Evolutionary conservation across 2,888 invertebrate species (phyloP).

Genomic region (Rhagonycha fulva): DNA sequence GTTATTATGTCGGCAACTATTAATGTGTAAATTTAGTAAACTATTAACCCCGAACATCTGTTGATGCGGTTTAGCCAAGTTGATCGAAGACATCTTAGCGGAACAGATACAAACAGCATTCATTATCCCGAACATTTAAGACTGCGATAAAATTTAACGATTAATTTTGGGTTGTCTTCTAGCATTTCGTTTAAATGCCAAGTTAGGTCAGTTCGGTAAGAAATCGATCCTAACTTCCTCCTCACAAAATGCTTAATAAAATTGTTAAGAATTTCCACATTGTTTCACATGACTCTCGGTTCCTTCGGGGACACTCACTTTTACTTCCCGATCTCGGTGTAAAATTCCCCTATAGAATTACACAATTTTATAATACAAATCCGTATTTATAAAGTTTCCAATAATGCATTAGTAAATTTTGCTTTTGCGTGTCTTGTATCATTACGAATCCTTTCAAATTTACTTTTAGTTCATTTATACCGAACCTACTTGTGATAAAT

Average conservation of each 20-base stretch:
- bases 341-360: neutral
- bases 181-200: neutral
- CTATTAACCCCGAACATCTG: neutral
- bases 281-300: neutral
- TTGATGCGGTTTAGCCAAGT: neutral
- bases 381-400: neutral
- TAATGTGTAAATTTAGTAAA: neutral
- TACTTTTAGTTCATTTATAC: neutral
- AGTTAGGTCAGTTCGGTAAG: neutral
- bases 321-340: neutral
- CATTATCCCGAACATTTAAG: neutral
- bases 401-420: neutral
- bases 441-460: neutral
- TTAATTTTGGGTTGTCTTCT: neutral
- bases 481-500: neutral
- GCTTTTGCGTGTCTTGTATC: neutral
- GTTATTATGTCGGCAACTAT: constrained; percentile 1
- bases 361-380: neutral
- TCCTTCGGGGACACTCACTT: neutral
- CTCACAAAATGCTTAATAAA: neutral
- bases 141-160: neutral
- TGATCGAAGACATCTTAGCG: neutral
- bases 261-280: neutral
- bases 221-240: neutral
- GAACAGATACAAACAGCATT: neutral